phyloP scores from a whole-genome alignment of 2,888 invertebrate species.

The Eurytoma californica region DNA sequence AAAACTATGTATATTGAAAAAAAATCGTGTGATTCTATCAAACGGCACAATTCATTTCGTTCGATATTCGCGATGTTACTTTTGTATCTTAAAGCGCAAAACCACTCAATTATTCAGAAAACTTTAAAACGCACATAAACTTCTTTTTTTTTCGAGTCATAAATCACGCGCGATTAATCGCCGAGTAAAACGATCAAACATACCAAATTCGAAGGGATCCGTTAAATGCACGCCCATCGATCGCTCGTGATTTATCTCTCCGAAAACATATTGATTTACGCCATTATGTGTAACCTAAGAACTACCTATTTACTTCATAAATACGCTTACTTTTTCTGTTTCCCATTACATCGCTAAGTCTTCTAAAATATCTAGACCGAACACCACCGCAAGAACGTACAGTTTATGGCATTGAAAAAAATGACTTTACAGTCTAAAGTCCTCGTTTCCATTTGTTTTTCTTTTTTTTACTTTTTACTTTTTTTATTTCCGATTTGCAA shows the following conservation, averaged over 20 bases:
- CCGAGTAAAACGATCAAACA: too few species aligned
- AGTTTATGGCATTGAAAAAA: conserved; percentile 36
- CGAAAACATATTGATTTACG: conserved; percentile 11
- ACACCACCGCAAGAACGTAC: conserved; percentile 47
- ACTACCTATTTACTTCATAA: conserved; percentile 42
- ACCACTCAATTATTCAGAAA: conserved; percentile 14
- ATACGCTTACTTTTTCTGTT: conserved; percentile 41
- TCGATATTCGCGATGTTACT: conserved; percentile 4
- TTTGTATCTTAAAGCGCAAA: not conserved
- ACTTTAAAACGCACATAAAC: conserved; percentile 17
- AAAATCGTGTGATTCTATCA: conserved; percentile 3
- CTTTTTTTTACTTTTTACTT: not conserved
- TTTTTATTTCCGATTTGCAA: conserved; percentile 24
- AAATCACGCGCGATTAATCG: not conserved
- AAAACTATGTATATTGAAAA: not conserved
- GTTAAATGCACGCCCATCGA: conserved; percentile 16
- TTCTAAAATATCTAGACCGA: conserved; percentile 46
- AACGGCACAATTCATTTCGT: too few species aligned
- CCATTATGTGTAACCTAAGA: conserved; percentile 35
- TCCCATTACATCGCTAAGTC: conserved; percentile 40
- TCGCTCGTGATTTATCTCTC: conserved; percentile 21
- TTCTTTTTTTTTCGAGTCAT: not conserved
- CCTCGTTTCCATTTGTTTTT: conserved; percentile 15
- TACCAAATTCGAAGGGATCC: not conserved
- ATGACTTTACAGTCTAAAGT: not conserved